Evolutionary conservation across 2,113 vertebrate species (phyloP).

Genomic region (Illadopsis cleaveri): DNA sequence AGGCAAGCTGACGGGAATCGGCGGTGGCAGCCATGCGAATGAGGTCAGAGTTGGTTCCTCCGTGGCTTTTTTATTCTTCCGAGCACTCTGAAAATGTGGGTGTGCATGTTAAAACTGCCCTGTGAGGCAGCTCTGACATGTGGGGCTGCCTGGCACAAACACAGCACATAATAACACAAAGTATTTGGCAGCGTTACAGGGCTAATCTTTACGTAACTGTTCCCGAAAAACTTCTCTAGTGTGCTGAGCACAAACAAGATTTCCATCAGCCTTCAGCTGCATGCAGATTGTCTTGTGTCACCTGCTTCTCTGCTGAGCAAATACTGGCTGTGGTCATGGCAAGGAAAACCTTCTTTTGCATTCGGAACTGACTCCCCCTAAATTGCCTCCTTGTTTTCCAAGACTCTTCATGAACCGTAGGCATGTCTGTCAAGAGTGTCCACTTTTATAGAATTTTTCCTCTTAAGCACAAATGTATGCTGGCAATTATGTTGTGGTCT

Average conservation of each 20-base stretch:
- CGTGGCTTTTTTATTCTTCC: neutral
- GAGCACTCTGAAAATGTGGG: slow-evolving; percentile 40
- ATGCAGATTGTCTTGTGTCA: slow-evolving; percentile 58
- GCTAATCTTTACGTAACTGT: slow-evolving; percentile 70
- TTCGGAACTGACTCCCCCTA: neutral
- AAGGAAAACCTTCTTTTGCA: slow-evolving; percentile 17
- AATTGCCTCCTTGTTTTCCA: neutral
- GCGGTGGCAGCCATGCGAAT: neutral
- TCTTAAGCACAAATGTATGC: neutral
- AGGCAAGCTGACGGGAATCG: slow-evolving; percentile 11
- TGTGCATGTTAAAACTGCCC: slow-evolving; percentile 66
- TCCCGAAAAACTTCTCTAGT: slow-evolving; percentile 52
- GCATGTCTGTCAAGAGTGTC: neutral
- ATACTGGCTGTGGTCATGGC: neutral
- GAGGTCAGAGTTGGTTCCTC: slow-evolving; percentile 48
- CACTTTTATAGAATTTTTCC: neutral
- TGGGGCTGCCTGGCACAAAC: slow-evolving; percentile 71
- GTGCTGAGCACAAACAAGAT: slow-evolving; percentile 55
- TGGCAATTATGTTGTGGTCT: neutral
- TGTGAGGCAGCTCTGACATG: slow-evolving; percentile 61
- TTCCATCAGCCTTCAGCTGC: slow-evolving; percentile 48
- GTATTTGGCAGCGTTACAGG: slow-evolving; percentile 65
- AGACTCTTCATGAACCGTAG: neutral
- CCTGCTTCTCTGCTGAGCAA: slow-evolving; percentile 45
- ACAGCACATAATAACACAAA: slow-evolving; percentile 69